Conservation (phyloP, 1,140 invertebrate species). For the Heliconius eleuchia region DNA sequence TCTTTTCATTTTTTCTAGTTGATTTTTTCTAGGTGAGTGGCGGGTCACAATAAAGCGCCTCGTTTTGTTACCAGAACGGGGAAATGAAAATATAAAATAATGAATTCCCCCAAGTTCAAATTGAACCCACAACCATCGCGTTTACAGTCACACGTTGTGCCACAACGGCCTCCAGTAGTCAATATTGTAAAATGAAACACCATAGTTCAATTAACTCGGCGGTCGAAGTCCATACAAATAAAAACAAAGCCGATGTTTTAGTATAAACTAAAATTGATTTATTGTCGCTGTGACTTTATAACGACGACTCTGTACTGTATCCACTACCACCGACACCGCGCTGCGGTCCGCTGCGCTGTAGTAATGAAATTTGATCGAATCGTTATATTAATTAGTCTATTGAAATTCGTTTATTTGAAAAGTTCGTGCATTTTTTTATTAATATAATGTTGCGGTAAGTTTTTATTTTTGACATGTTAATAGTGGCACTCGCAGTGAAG, state of each 20-base stretch:
- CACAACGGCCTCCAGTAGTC: background rate
- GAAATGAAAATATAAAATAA: background rate
- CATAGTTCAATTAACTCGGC: conserved; percentile 28
- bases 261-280: conserved; percentile 33
- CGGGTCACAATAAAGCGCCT: background rate
- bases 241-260: conserved; percentile 23
- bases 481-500: too few species aligned
- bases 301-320: conserved; percentile 7
- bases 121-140: background rate
- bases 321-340: background rate
- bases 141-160: background rate
- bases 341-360: background rate
- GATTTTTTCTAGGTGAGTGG: too few species aligned
- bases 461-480: too few species aligned
- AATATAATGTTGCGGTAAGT: too few species aligned
- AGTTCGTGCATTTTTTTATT: too few species aligned
- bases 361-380: background rate
- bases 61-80: background rate
- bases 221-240: conserved; percentile 19
- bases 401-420: background rate
- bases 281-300: conserved; percentile 12
- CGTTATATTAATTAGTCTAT: background rate
- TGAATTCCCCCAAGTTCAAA: background rate
- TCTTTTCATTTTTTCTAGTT: too few species aligned
- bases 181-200: conserved; percentile 1